phyloP scores from a whole-genome alignment of 2,797 vertebrate genomes.

The Tenualosa ilisha region DNA sequence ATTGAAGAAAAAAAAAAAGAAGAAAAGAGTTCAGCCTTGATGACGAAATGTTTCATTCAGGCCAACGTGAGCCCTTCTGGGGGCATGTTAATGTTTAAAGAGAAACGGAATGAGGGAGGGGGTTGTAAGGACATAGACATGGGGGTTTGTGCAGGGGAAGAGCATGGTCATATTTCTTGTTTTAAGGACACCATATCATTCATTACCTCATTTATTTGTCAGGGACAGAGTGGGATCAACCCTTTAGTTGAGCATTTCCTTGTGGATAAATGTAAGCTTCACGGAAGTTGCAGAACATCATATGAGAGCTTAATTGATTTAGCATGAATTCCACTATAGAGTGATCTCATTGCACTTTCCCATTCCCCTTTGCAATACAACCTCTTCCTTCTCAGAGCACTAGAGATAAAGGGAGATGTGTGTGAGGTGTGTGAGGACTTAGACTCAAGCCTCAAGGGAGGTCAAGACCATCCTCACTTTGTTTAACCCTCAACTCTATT shows the following conservation, averaged over 20 bases:
- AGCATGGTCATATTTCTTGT: background rate
- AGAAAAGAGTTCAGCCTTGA: background rate
- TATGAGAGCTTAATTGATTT: slow-evolving; percentile 2
- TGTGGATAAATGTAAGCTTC: background rate
- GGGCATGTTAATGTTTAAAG: background rate
- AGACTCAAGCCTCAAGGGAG: background rate
- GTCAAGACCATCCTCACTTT: background rate
- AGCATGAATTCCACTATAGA: slow-evolving; percentile 4
- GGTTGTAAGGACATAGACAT: too few species aligned
- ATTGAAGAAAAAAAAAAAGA: background rate
- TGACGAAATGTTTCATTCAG: background rate
- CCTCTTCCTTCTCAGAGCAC: background rate
- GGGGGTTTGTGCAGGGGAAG: background rate
- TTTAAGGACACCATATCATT: background rate
- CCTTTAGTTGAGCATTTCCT: slow-evolving; percentile 24
- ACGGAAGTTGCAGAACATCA: slow-evolving; percentile 9
- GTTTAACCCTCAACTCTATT: background rate
- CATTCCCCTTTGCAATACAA: background rate
- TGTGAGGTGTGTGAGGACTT: background rate
- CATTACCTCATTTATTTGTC: slow-evolving; percentile 38
- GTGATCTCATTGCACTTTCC: background rate
- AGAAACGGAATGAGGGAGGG: background rate
- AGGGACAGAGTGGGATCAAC: slow-evolving; percentile 9
- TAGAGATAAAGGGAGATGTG: background rate
- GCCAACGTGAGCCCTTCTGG: background rate